A percentile compares a stretch with the other conserved stretches of the same genome.
Evolutionary conservation across 2,113 vertebrate genomes (phyloP).

Genomic region (Phycodurus eques): DNA sequence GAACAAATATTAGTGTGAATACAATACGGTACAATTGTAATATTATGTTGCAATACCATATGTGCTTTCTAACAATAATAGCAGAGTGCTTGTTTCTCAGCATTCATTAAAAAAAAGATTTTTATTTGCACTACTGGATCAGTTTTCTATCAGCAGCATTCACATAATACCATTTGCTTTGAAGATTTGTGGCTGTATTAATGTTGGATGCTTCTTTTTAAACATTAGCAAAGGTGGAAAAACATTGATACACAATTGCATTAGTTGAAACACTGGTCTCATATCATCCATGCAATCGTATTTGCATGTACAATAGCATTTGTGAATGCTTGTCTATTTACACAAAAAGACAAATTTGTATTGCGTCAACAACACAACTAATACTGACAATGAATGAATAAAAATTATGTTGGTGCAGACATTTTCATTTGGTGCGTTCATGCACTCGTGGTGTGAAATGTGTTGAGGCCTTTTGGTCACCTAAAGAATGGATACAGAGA

Average conservation of each 20-base stretch:
- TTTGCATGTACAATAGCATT: not conserved
- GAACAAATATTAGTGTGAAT: not conserved
- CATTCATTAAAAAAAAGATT: not conserved
- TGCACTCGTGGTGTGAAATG: not conserved
- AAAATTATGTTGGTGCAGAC: not conserved
- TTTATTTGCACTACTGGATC: not conserved
- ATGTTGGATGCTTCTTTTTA: too few species aligned
- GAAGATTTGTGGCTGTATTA: not conserved
- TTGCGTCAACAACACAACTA: not conserved
- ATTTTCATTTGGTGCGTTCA: not conserved
- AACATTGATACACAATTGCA: too few species aligned
- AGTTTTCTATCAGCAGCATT: not conserved
- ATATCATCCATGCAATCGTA: not conserved
- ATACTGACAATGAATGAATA: not conserved
- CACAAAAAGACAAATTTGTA: not conserved
- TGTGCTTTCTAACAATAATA: not conserved
- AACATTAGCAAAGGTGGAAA: too few species aligned
- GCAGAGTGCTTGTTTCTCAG: not conserved
- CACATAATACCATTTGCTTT: not conserved
- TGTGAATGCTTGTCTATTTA: not conserved
- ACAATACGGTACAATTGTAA: not conserved
- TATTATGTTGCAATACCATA: not conserved
- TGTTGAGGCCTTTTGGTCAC: slow-evolving; percentile 12
- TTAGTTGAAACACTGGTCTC: too few species aligned
- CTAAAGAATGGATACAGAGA: slow-evolving; percentile 19